Conservation (phyloP, 2,888 invertebrate genomes). For the Magallana nippona region DNA sequence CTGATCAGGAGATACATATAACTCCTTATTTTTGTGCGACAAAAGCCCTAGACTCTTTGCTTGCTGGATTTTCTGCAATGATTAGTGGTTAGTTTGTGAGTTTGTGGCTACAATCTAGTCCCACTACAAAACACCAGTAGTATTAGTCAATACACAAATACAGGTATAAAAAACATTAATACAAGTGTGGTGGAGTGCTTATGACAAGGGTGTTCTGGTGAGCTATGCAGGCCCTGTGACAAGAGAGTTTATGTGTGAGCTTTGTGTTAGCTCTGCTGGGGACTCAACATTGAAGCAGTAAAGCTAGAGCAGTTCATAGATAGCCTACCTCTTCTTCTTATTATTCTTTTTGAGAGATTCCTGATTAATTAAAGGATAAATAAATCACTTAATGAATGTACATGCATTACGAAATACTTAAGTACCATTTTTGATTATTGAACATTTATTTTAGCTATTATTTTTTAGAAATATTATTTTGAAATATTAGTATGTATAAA, state of each 20-base stretch:
- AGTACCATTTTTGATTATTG: too few species aligned
- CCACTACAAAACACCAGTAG: neutral
- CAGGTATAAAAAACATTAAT: neutral
- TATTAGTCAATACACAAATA: neutral
- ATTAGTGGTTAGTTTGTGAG: constrained; percentile 33
- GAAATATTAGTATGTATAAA: too few species aligned
- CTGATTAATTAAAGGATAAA: neutral
- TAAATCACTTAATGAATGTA: too few species aligned
- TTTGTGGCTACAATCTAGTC: neutral
- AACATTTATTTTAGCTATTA: too few species aligned
- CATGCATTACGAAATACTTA: too few species aligned
- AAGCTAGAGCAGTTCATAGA: neutral
- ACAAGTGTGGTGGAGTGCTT: too few species aligned
- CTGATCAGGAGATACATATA: constrained; percentile 38
- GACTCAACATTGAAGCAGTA: neutral
- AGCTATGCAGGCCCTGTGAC: too few species aligned
- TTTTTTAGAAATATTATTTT: too few species aligned
- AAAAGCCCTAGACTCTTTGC: constrained; percentile 62
- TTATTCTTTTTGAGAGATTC: constrained; percentile 8
- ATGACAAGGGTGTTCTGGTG: too few species aligned
- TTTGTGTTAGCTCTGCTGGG: too few species aligned
- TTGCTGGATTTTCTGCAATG: constrained; percentile 62
- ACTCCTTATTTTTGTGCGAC: constrained; percentile 49
- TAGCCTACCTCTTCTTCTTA: constrained; percentile 20
- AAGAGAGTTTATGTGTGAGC: too few species aligned